Evolutionary conservation across 2,113 vertebrate genomes (phyloP), one percentile per base, ranked within the genome.

Genomic region (Hystrix cristata): DNA sequence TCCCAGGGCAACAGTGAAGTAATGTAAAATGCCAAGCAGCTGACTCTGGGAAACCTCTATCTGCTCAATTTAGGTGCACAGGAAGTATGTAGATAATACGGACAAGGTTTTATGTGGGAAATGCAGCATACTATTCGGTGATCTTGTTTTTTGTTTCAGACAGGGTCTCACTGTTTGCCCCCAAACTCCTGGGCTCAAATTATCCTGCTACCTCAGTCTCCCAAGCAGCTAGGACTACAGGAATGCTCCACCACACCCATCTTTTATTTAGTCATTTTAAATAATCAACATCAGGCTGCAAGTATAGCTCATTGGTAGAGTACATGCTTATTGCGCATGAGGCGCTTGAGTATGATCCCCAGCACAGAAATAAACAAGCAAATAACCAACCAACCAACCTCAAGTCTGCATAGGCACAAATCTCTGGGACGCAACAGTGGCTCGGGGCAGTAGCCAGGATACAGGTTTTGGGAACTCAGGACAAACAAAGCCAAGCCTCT

Each of bases 21-120:
- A 13, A 89, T 93, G 65, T 82, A 48, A 95, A 93, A 79, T 53
- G 55, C 78, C 90, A 82, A 43, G 76, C 4, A 51, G 51, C 0
- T 46, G 31, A 57, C 79, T 46, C 31, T 59, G 90, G 81, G 51
- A 67, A 59, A 93, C 18, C 34, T 67, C 60, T 18, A 15, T n/a
- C 19, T 9, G 71, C 10, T 48, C 43, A n/a, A 48, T 31, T 27
- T 5, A 23, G 46, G 90, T 0, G 0, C 31, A n/a, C n/a, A 84
- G 51, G 2, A n/a, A 43, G 57, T 38, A 69, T 18, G n/a, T 1
- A 23, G 53, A 15, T 0, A 12, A 18, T 23, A 43, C 0, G 72
- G 21, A 31, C 13, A 13, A 43, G 38, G 55, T 38, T 21, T 4
- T 19, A 23, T 16, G 19, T 7, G 15, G 38, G 13, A 67, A 38